Percentiles rank a stretch among this genome's conserved stretches.
Evolutionary conservation across 2,888 invertebrate species (phyloP).

Genomic region (Andrena bucephala): DNA sequence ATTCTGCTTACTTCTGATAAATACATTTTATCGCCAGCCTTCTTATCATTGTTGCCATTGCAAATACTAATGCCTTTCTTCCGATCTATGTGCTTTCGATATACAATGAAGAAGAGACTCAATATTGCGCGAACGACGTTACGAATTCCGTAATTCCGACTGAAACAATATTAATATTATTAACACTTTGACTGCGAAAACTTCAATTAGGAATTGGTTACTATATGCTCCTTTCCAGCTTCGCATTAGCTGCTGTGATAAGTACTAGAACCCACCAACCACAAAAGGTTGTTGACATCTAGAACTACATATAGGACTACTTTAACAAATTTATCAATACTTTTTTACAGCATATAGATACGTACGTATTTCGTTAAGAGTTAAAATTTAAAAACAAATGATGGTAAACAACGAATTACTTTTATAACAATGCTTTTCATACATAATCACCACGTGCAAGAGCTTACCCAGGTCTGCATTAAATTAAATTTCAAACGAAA

Average conservation of each 20-base stretch:
- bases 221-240: no score
- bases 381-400: not conserved
- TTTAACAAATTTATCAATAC: no score
- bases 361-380: no score
- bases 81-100: not conserved
- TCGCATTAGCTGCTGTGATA: no score
- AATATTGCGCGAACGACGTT: not conserved
- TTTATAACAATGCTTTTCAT: not conserved
- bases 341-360: no score
- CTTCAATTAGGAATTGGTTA: no score
- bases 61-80: not conserved
- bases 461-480: not conserved
- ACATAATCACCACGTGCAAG: not conserved
- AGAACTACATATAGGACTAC: no score
- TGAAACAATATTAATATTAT: not conserved
- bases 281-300: no score
- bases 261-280: no score
- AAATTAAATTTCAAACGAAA: not conserved
- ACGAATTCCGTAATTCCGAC: not conserved
- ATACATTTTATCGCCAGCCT: slow-evolving; percentile 22
- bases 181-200: no score
- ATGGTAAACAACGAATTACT: not conserved
- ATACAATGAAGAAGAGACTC: not conserved
- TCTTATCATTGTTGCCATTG: slow-evolving; percentile 35
- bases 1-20: slow-evolving; percentile 30